Percentiles rank a stretch among this genome's conserved stretches.
Conservation (phyloP, 2,888 invertebrate species). For the Frankliniella fusca region DNA sequence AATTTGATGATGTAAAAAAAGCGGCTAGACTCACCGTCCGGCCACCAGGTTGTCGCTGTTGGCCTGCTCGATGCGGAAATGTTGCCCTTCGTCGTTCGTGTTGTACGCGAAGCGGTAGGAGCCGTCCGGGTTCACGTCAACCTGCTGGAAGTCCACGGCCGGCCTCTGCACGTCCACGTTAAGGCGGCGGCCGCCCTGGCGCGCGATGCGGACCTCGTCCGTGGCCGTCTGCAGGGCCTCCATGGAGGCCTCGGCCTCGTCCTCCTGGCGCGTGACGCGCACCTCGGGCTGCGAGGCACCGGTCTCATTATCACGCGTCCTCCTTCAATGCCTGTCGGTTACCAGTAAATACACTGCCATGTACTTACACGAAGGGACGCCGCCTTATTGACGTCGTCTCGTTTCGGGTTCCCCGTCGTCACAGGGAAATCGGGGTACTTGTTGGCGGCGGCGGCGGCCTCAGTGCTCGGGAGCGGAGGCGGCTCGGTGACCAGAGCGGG, state of each 20-base stretch:
- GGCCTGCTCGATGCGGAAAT: constrained; percentile 62
- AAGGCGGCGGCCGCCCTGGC: neutral
- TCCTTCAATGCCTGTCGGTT: no score
- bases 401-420: neutral
- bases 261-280: constrained; percentile 17
- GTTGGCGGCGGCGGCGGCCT: neutral
- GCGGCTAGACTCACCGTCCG: constrained; percentile 46
- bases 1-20: no score
- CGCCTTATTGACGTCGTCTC: neutral
- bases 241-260: constrained; percentile 23
- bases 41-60: constrained; percentile 62
- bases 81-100: constrained; percentile 65
- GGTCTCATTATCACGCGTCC: neutral
- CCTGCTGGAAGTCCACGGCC: constrained; percentile 37
- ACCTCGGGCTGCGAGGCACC: neutral
- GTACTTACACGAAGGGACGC: neutral
- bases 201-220: constrained; percentile 8
- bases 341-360: neutral
- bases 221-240: constrained; percentile 19
- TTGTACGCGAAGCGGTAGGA: constrained; percentile 69
- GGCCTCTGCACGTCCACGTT: constrained; percentile 33
- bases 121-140: constrained; percentile 54
- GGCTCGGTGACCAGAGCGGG: constrained; percentile 6
- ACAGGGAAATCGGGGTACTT: neutral
- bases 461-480: neutral